Base-by-base conservation (phyloP, 2,797 vertebrate genomes). In the Tolypeutes matacus region DNA sequence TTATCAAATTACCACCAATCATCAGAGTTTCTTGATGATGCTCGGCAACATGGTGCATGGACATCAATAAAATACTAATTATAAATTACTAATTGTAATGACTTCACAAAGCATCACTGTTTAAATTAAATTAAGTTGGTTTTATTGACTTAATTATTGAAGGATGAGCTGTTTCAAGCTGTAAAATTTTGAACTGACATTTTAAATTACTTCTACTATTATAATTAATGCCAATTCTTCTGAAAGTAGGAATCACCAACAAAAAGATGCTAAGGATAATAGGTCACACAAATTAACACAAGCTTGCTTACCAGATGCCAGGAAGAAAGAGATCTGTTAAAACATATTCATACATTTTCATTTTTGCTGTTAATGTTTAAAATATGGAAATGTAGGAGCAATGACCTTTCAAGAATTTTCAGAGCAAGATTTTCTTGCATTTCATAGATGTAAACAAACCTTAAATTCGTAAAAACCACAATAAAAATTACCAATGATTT, bases 81-180 rank as follows among this genome's bases (percentile, higher is more conserved):
- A 98, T 96, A 96, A 98, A 97, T 98, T 97, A 98, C 96, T 98
- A 98, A 98, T 97, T 98, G 96, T 97, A 98, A 97, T 98, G 96
- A 96, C 81, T 97, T 58, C 89, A 96, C 95, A 97, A 97, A 93
- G 89, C 92, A 97, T 81, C 31, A 29, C 46, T 91, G 64, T 98
- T 98, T 97, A 98, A 98, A 98, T 98, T 98, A 97, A 98, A 98
- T 98, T 98, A 98, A 98, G 86, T 97, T 97, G 97, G 96, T 97
- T 98, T 98, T 98, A 98, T 98, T 98, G 97, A 98, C 97, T 98
- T 98, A 98, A 97, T 98, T 98, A 98, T 98, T 97, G 96, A 98
- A 98, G 95, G 95, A 98, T 98, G 97, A 98, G 78, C 81, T 97
- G 85, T 97, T 98, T 89, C 72, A 96, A 97, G 91, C 91, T 96